phyloP scores from a whole-genome alignment of 2,113 vertebrate genomes.

The Catagonus wagneri region DNA sequence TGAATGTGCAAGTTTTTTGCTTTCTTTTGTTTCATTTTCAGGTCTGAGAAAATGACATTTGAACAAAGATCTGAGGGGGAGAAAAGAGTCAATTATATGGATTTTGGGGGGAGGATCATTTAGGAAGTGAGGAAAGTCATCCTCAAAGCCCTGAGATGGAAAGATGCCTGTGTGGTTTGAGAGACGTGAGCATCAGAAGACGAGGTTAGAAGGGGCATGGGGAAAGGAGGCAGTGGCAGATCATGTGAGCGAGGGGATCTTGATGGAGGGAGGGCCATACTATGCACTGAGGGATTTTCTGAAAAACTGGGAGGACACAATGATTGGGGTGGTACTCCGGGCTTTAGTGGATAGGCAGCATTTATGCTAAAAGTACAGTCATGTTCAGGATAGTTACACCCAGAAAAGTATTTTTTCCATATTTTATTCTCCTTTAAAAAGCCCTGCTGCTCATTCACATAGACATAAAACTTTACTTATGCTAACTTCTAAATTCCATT shows the following conservation, averaged over 20 bases:
- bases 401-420: not conserved
- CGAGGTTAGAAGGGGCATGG: not conserved
- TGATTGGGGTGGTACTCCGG: not conserved
- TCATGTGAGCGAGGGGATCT: not conserved
- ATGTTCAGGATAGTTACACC: not conserved
- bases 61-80: conserved; percentile 4
- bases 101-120: not conserved
- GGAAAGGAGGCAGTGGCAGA: not conserved
- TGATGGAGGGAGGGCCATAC: not conserved
- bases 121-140: not conserved
- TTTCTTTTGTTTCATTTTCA: not conserved
- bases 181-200: not conserved
- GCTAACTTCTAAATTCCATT: conserved; percentile 43
- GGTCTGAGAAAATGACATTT: conserved; percentile 10
- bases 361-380: not conserved
- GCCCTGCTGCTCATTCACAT: not conserved
- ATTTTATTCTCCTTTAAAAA: conserved; percentile 40
- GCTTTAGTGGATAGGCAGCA: not conserved
- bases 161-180: not conserved
- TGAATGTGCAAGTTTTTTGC: not conserved
- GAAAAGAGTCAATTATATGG: not conserved
- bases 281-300: not conserved
- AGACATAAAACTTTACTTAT: conserved; percentile 22
- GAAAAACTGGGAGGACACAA: not conserved
- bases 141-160: not conserved